These are phyloP conservation scores for Drosophila rufa DNA, from an alignment of 1,140 invertebrate genomes.

Conservation along the genomic window DNA sequence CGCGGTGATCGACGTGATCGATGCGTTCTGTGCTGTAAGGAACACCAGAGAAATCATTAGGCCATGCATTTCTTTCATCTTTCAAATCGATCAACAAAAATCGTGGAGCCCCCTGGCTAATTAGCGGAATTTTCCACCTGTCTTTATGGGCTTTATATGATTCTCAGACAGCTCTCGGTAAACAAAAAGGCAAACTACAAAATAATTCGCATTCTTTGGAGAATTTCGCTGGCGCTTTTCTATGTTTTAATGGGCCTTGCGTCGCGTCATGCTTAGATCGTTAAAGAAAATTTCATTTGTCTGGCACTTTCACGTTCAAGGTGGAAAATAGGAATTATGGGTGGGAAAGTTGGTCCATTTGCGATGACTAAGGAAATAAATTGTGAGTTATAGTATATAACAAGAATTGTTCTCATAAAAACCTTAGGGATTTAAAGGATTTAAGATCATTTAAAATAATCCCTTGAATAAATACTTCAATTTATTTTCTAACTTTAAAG, in stretches of 20 bases:
- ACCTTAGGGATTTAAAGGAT: neutral
- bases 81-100: conserved; percentile 6
- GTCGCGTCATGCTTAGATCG: conserved; percentile 28
- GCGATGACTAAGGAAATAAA: neutral
- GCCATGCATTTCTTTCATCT: conserved; percentile 39
- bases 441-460: neutral
- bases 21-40: conserved; percentile 85
- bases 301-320: conserved; percentile 7
- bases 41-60: conserved; percentile 51
- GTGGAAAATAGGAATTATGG: conserved; percentile 4
- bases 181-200: conserved; percentile 65
- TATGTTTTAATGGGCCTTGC: conserved; percentile 25
- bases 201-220: conserved; percentile 58
- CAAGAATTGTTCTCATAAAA: too few relatives aligned
- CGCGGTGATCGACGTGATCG: conserved; percentile 66
- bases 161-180: conserved; percentile 49
- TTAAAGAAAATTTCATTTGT: conserved; percentile 23
- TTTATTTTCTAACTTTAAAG: neutral
- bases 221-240: conserved; percentile 28
- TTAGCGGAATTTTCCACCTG: conserved; percentile 53
- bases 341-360: conserved; percentile 2
- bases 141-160: conserved; percentile 46
- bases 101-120: neutral
- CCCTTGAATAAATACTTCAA: too few relatives aligned
- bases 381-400: too few relatives aligned